A percentile compares a stretch with the other conserved stretches of the same genome.
phyloP scores from a whole-genome alignment of 2,113 vertebrate species.

The Pterophyllum scalare region DNA sequence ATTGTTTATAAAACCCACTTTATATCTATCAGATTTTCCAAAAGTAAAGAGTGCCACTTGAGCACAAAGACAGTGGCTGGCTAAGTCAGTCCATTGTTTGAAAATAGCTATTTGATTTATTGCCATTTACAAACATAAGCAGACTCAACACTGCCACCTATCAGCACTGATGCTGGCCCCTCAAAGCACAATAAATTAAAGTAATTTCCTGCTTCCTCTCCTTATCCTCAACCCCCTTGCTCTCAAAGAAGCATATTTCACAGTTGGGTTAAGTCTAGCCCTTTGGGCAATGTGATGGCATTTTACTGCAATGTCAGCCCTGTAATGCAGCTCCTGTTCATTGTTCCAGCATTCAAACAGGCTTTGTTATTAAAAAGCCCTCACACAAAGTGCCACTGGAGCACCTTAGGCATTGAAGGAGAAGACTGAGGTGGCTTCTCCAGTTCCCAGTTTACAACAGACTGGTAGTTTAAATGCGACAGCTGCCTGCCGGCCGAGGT shows the following conservation, averaged over 20 bases:
- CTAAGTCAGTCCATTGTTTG: neutral
- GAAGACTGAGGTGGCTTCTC: constrained; percentile 37
- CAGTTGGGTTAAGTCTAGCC: constrained; percentile 65
- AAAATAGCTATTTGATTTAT: neutral
- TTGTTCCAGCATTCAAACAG: constrained; percentile 73
- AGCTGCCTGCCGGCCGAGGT: constrained; percentile 11
- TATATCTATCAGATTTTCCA: too few relatives aligned
- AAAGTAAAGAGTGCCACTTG: too few relatives aligned
- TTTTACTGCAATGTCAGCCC: constrained; percentile 72
- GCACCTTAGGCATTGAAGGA: constrained; percentile 48
- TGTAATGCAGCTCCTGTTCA: constrained; percentile 65
- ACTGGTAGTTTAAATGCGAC: constrained; percentile 9
- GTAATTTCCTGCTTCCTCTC: constrained; percentile 8
- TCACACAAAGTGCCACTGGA: constrained; percentile 41
- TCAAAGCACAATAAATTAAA: constrained; percentile 16
- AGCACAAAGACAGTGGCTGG: neutral
- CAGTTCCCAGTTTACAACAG: constrained; percentile 44
- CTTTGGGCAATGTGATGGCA: constrained; percentile 64
- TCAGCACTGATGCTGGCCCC: neutral
- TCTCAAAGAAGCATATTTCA: constrained; percentile 61
- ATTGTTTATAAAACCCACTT: neutral
- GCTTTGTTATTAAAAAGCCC: constrained; percentile 66
- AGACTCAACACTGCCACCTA: neutral
- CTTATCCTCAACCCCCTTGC: constrained; percentile 13
- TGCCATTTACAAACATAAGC: neutral